Evolutionary conservation across 2,888 invertebrate genomes (phyloP).

Genomic region (Andrena praecox): DNA sequence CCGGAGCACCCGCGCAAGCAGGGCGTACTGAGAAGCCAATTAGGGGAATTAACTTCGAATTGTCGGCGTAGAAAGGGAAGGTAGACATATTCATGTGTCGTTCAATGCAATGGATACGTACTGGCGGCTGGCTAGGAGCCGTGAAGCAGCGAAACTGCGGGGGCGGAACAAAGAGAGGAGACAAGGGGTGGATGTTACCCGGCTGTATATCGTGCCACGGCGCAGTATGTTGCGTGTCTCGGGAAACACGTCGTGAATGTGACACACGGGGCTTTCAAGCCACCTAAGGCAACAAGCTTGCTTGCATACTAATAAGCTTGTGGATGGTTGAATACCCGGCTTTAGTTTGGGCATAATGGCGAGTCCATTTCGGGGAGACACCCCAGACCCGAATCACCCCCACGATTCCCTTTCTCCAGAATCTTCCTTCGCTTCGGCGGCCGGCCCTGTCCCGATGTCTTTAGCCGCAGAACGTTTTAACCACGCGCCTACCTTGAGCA

Average conservation of each 20-base stretch:
- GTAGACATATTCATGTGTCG: constrained; percentile 61
- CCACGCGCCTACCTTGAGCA: constrained; percentile 8
- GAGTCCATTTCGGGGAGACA: constrained; percentile 79
- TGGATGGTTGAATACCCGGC: constrained; percentile 81
- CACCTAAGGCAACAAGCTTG: constrained; percentile 82
- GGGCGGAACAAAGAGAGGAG: constrained; percentile 40
- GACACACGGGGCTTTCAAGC: constrained; percentile 82
- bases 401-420: constrained; percentile 57
- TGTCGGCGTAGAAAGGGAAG: constrained; percentile 64
- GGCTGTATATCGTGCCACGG: constrained; percentile 66
- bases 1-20: constrained; percentile 37
- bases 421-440: constrained; percentile 41
- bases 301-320: constrained; percentile 84
- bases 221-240: constrained; percentile 76
- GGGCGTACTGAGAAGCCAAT: constrained; percentile 64
- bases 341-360: constrained; percentile 83
- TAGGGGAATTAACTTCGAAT: constrained; percentile 73
- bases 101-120: constrained; percentile 60
- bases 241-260: constrained; percentile 81
- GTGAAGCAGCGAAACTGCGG: constrained; percentile 26
- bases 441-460: constrained; percentile 50
- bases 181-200: constrained; percentile 60
- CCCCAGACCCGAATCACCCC: constrained; percentile 26
- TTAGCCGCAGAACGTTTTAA: constrained; percentile 71
- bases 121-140: constrained; percentile 20